phyloP scores from a whole-genome alignment of 1,140 invertebrate species.

The Hyphantria cunea region DNA sequence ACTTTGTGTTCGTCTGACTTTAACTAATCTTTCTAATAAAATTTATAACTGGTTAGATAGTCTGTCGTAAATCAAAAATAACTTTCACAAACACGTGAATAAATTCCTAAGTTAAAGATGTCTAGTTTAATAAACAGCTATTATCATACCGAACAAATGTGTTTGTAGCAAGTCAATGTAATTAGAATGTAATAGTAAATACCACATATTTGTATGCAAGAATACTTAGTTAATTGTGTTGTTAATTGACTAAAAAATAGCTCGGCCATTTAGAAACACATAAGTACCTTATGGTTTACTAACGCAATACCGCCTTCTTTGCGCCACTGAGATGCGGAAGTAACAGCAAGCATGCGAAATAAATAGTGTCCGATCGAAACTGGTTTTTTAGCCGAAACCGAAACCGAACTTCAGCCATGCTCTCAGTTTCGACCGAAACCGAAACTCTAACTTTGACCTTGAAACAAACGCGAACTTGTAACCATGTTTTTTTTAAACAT shows the following conservation, averaged over 20 bases:
- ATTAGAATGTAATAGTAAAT: too few species aligned
- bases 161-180: too few species aligned
- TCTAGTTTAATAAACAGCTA: too few species aligned
- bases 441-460: too few species aligned
- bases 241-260: not conserved
- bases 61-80: not conserved
- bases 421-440: too few species aligned
- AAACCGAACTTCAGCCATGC: too few species aligned
- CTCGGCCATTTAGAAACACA: not conserved
- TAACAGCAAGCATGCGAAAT: constrained; percentile 24
- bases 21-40: not conserved
- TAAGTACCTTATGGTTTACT: not conserved
- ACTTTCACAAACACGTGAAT: not conserved
- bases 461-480: too few species aligned
- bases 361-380: too few species aligned
- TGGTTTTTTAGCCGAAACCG: too few species aligned
- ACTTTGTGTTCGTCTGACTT: not conserved
- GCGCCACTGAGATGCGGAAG: constrained; percentile 27
- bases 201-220: not conserved
- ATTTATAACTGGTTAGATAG: not conserved
- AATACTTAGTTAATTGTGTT: too few species aligned
- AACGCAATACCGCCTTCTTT: not conserved
- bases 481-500: too few species aligned
- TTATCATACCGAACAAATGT: too few species aligned
- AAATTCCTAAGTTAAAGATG: not conserved